These are phyloP conservation scores for human (Homo sapiens) DNA, from an alignment of 2,113 vertebrate species.

Conservation along the genomic window GRCh38 chr3:191326001-191326500, in stretches of 20 bases:
- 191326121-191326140: background rate
- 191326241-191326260: background rate
- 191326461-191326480: background rate
- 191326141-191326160: background rate
- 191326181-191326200: background rate
- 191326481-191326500: background rate
- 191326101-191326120: background rate
- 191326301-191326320: background rate
- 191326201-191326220: background rate
- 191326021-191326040: background rate
- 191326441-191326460: background rate
- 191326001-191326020: background rate
- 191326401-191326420: background rate
- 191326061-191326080: background rate
- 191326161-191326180: background rate
- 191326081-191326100: background rate
- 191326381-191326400: background rate
- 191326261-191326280: background rate
- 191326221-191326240: background rate
- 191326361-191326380: background rate
- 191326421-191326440: background rate
- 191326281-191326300: background rate
- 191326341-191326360: background rate
- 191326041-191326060: background rate
- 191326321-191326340: background rate